A percentile compares a stretch with the other conserved stretches of the same genome.
These are phyloP conservation scores for Haliclona indistincta DNA, from an alignment of 37 sponge, comb jelly and placozoan genomes.

Conservation along the genomic window DNA sequence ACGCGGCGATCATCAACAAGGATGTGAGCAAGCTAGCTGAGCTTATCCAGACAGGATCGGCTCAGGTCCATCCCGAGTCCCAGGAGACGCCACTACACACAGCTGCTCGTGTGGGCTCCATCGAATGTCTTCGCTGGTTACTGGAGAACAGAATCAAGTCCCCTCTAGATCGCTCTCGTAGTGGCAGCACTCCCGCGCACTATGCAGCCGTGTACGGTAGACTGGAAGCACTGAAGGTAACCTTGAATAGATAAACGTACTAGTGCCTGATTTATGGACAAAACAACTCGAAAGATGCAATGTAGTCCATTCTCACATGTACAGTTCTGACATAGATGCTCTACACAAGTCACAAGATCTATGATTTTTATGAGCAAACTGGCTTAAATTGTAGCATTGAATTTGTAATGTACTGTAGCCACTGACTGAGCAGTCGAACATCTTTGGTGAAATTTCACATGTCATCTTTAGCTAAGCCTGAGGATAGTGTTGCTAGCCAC, in stretches of 20 bases:
- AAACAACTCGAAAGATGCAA: not conserved
- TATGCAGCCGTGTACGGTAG: conserved; percentile 74
- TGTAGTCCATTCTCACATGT: not conserved
- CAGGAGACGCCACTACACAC: conserved; percentile 67
- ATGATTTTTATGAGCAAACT: no score
- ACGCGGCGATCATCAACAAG: conserved; percentile 58
- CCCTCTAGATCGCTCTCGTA: conserved; percentile 27
- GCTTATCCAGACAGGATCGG: conserved; percentile 35
- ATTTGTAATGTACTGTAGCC: no score
- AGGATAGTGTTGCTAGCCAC: no score
- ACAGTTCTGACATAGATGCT: no score
- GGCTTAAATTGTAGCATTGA: no score
- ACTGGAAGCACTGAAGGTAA: conserved; percentile 51
- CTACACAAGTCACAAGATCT: no score
- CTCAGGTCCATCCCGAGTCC: conserved; percentile 22
- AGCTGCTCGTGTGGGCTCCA: conserved; percentile 54
- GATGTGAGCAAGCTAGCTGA: conserved; percentile 33
- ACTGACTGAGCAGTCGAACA: no score
- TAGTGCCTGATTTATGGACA: no score
- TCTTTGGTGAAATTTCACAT: no score
- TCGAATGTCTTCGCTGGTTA: conserved; percentile 44
- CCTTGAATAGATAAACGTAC: no score
- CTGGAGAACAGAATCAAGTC: conserved; percentile 15
- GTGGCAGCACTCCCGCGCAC: conserved; percentile 84
- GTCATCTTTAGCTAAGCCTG: no score